Evolutionary conservation across 2,888 invertebrate species (phyloP).

Genomic region (Drosophila trichaetosa): DNA sequence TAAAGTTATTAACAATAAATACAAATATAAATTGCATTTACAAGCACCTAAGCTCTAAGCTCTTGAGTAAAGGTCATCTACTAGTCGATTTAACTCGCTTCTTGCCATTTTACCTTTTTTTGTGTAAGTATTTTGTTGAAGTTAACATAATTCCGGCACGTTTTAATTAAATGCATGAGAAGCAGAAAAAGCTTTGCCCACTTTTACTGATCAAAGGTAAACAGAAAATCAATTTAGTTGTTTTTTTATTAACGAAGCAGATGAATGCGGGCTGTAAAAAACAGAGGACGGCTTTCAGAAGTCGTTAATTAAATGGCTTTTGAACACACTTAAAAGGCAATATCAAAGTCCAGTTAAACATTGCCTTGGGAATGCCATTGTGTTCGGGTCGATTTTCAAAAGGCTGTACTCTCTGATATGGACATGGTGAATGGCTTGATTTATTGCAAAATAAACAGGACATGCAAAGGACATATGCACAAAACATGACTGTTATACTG

Average conservation of each 20-base stretch:
- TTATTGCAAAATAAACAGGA: conserved; percentile 67
- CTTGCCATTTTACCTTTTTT: conserved; percentile 19
- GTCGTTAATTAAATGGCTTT: conserved; percentile 66
- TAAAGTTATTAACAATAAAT: background rate
- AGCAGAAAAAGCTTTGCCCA: conserved; percentile 14
- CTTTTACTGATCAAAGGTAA: conserved; percentile 62
- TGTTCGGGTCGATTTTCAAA: background rate
- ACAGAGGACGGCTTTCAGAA: conserved; percentile 19
- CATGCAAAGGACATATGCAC: conserved; percentile 48
- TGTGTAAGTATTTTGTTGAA: conserved; percentile 18
- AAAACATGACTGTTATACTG: conserved; percentile 11
- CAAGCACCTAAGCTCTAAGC: background rate
- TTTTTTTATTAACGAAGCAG: conserved; percentile 25
- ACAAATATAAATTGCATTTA: background rate
- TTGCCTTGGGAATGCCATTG: conserved; percentile 23
- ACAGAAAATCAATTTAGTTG: conserved; percentile 65
- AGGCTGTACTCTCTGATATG: conserved; percentile 3
- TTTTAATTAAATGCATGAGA: conserved; percentile 47
- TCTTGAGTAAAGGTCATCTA: background rate
- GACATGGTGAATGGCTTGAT: conserved; percentile 62
- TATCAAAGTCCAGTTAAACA: conserved; percentile 4
- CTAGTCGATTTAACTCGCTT: background rate
- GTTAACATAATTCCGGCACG: conserved; percentile 29
- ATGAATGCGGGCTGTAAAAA: conserved; percentile 24
- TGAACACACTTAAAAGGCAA: conserved; percentile 26